These are phyloP conservation scores for Turritopsis dohrnii DNA, from an alignment of 30 jellyfish, hydroid and myxozoan species.

Conservation along the genomic window DNA sequence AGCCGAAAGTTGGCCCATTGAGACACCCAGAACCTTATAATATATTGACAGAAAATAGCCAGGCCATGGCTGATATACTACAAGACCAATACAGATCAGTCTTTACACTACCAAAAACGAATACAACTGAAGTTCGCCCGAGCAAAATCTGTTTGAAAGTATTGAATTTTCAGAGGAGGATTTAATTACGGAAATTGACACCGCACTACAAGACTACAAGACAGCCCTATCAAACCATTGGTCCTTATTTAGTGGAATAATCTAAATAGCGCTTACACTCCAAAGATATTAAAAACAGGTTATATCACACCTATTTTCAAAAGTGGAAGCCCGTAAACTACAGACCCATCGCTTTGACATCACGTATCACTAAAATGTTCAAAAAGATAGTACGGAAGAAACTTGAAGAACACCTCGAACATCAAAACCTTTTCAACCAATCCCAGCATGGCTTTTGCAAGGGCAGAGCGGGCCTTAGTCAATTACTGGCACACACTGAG, in stretches of 20 bases:
- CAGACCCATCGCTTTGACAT: conserved; percentile 32
- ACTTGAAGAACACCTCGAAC: neutral
- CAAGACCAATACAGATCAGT: no score
- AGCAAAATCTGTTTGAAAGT: no score
- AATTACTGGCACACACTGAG: conserved; percentile 16
- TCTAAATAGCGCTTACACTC: neutral
- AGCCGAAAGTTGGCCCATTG: no score
- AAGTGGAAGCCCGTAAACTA: conserved; percentile 14
- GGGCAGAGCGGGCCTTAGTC: conserved; percentile 31
- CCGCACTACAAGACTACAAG: no score
- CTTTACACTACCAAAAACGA: no score
- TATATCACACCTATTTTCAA: neutral
- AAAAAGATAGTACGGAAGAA: conserved; percentile 17
- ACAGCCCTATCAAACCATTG: neutral
- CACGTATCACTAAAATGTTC: conserved; percentile 15
- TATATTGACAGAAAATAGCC: no score
- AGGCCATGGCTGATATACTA: no score
- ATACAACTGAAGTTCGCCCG: no score
- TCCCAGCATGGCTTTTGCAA: conserved; percentile 22
- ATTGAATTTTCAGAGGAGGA: no score
- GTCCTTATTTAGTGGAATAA: neutral
- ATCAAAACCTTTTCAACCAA: neutral
- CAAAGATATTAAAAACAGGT: neutral
- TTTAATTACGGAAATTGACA: no score
- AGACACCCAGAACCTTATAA: no score